Conservation (phyloP, 2,113 vertebrate genomes). For the Rhinolophus ferrumequinum region DNA sequence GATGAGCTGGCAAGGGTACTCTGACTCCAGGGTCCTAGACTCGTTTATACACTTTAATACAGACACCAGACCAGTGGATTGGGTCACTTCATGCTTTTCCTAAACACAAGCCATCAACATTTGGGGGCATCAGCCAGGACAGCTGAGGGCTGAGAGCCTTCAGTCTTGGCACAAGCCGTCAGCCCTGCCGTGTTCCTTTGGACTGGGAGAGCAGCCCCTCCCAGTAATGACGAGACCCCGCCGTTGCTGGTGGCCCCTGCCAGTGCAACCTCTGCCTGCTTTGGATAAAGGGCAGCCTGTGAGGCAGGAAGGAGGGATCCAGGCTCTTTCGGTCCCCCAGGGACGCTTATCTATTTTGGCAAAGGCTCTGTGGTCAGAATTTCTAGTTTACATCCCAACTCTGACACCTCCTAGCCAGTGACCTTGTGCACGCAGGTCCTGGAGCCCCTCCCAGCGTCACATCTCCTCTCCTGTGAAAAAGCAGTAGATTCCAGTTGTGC, state of each 20-base stretch:
- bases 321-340: not conserved
- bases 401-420: not conserved
- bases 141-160: not conserved
- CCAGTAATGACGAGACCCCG: not conserved
- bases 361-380: not conserved
- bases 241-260: accelerated
- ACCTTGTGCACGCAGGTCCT: not conserved
- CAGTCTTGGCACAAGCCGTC: not conserved
- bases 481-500: not conserved
- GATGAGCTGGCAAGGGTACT: not conserved
- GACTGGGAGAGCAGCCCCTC: not conserved
- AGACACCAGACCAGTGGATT: not conserved
- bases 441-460: not conserved
- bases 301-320: slow-evolving; percentile 6
- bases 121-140: not conserved
- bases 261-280: not conserved
- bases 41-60: not conserved
- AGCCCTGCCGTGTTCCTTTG: not conserved
- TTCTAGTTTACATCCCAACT: not conserved
- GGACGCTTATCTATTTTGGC: slow-evolving; percentile 50
- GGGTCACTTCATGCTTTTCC: not conserved
- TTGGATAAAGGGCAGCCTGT: not conserved
- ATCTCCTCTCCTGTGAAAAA: not conserved
- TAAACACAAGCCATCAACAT: not conserved
- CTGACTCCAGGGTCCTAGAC: not conserved